Base-by-base conservation (phyloP, 2,888 invertebrate genomes). In the Stegana nigrithorax region DNA sequence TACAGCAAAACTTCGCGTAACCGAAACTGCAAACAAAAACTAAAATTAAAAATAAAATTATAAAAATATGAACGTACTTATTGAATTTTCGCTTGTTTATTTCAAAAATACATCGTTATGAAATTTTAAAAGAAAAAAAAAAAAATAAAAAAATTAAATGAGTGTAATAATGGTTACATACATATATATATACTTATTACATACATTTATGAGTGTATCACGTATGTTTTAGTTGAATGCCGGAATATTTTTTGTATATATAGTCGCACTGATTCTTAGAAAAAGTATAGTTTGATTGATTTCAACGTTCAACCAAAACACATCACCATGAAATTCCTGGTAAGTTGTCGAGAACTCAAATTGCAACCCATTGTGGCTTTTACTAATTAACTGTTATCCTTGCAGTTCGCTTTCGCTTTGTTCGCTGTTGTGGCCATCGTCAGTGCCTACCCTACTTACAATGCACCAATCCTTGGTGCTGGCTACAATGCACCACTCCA, bases 201-300 rank as follows among this genome's bases (percentile, higher is more conserved):
- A 21, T 17, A 47, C 21, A 19, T 53, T 6, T 8, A 29, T 44
- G 12, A 26, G 12, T 56, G 57, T 26, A 60, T 71, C 71, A 72
- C 72, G 72, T 72, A 67, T 68, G 44, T 65, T 65, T 53, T 8
- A 29, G 36, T 5, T 10, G 21, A 14, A 55, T 55, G 29, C 19
- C 19, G n/a, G n/a, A n/a, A 66, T 60, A 44, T 67, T 67, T 67
- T 69, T 70, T 63, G 67, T 75, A 75, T 75, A 75, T 69, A n/a
- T 75, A 73, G 21, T 60, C 50, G 36, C 14, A 3, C 2, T 12
- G 17, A 53, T 36, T 32, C 7, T n/a, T 44, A 61, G 62, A 27
- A 36, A 67, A 74, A 70, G 73, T 66, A 80, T 74, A 80, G 79
- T 80, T 79, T 74, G 66, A 74, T 79, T 78, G 69, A 75, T 72